phyloP scores from a whole-genome alignment of 2,113 vertebrate species.

The Pithys albifrons region DNA sequence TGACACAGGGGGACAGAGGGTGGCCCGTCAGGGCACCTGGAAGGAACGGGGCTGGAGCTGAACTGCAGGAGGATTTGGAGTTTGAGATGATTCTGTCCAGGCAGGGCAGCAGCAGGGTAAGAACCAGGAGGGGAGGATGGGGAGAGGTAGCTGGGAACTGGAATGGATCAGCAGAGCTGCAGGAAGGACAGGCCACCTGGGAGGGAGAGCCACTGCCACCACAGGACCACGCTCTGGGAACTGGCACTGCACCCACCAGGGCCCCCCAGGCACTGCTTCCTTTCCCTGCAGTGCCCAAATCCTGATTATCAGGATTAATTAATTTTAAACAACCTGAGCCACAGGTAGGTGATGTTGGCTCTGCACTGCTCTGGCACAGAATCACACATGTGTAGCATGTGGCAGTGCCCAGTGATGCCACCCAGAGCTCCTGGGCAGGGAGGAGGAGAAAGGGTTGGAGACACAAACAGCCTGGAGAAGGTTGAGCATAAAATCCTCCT shows the following conservation, averaged over 20 bases:
- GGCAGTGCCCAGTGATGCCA: neutral
- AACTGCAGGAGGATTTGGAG: neutral
- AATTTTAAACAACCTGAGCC: neutral
- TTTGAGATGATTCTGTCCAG: neutral
- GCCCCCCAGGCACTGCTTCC: neutral
- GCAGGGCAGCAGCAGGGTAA: neutral
- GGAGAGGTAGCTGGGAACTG: neutral
- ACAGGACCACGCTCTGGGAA: neutral
- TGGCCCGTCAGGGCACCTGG: neutral
- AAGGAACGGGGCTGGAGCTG: neutral
- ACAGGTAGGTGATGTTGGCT: neutral
- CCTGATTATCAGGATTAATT: too few relatives aligned
- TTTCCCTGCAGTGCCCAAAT: neutral
- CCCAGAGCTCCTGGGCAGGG: neutral
- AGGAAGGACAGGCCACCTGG: neutral
- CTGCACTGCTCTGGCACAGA: neutral
- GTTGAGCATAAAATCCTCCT: neutral
- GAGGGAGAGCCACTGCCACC: neutral
- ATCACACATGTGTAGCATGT: rapidly evolving
- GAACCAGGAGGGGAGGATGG: neutral
- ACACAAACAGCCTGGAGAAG: neutral
- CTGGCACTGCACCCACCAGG: neutral
- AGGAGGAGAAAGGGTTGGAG: neutral
- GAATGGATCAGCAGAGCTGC: neutral
- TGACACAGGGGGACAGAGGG: rapidly evolving